Evolutionary conservation across 2,888 invertebrate genomes (phyloP).

Genomic region (Phortica okadai): DNA sequence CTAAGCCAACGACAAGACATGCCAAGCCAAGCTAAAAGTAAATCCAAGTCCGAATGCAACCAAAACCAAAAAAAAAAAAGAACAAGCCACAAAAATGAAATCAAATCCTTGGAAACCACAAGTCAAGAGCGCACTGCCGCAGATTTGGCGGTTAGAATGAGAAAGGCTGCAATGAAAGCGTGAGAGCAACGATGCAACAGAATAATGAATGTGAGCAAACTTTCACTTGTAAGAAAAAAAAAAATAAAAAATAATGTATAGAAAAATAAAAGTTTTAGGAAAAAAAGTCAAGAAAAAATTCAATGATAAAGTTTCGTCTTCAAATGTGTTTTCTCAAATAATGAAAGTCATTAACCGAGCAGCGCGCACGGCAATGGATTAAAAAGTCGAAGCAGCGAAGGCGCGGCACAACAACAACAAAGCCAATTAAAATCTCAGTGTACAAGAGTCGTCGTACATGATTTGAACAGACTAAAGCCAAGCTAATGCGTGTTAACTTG

Average conservation of each 20-base stretch:
- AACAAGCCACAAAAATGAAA: conserved; percentile 29
- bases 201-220: conserved; percentile 9
- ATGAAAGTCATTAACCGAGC: conserved; percentile 42
- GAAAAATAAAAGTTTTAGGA: background rate
- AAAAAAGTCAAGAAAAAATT: conserved; percentile 3
- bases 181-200: background rate
- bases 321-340: conserved; percentile 42
- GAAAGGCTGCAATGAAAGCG: background rate
- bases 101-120: conserved; percentile 28
- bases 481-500: conserved; percentile 42
- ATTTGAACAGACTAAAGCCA: conserved; percentile 29
- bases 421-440: background rate
- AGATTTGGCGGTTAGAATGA: background rate
- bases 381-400: background rate
- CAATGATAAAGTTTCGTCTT: conserved; percentile 33
- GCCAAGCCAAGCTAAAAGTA: conserved; percentile 12
- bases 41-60: conserved; percentile 9
- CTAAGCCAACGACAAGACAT: background rate
- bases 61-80: background rate
- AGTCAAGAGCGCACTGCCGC: background rate
- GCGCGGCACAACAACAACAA: background rate
- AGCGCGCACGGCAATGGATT: conserved; percentile 6
- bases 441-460: background rate
- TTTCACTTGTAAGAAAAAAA: conserved; percentile 34
- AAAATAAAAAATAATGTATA: background rate